Conservation (phyloP, 2,888 invertebrate genomes). For the Lithophane leautieri region DNA sequence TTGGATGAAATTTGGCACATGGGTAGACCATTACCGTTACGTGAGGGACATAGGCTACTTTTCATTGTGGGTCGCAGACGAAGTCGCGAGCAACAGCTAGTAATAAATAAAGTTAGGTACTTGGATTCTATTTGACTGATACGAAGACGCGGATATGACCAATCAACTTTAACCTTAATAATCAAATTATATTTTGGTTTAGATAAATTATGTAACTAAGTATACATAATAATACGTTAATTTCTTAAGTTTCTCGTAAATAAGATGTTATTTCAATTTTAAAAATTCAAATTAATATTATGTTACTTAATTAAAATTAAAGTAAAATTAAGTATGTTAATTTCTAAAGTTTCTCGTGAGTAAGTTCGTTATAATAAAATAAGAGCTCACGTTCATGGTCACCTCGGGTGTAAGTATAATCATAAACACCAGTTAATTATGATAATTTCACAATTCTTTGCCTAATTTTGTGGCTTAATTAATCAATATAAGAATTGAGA, state of each 20-base stretch:
- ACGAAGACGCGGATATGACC: slow-evolving; percentile 3
- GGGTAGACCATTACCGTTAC: no score
- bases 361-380: not conserved
- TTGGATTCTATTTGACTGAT: not conserved
- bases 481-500: not conserved
- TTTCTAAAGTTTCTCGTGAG: no score
- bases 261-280: no score
- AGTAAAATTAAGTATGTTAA: no score
- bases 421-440: slow-evolving; percentile 14
- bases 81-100: no score
- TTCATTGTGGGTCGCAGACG: no score
- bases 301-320: no score
- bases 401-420: not conserved
- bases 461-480: not conserved
- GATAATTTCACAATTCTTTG: not conserved
- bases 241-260: not conserved
- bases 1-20: no score
- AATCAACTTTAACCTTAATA: slow-evolving; percentile 39
- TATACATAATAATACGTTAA: not conserved
- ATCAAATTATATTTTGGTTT: slow-evolving; percentile 22
- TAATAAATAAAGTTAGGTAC: not conserved
- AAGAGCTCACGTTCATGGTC: slow-evolving; percentile 30
- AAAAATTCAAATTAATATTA: no score
- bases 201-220: slow-evolving; percentile 12
- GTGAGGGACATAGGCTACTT: no score